Evolutionary conservation across 2,888 invertebrate species (phyloP).

Genomic region (Dascillus cervinus): DNA sequence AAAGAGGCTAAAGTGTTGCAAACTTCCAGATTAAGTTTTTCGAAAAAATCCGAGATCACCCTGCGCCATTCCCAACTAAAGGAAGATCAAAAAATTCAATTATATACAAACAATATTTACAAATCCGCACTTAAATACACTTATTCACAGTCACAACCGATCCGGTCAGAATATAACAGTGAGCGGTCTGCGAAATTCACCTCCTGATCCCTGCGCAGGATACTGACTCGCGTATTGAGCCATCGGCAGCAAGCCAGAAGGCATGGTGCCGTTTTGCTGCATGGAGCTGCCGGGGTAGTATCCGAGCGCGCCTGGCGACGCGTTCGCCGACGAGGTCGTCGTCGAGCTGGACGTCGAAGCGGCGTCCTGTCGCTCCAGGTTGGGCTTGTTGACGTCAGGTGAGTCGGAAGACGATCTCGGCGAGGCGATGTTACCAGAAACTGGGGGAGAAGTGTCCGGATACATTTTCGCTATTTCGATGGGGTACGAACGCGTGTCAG

Average conservation of each 20-base stretch:
- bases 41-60: too few relatives aligned
- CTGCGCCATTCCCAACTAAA: too few relatives aligned
- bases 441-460: slow-evolving; percentile 50
- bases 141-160: slow-evolving; percentile 37
- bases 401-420: slow-evolving; percentile 49
- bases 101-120: slow-evolving; percentile 6
- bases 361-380: slow-evolving; percentile 39
- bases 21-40: too few relatives aligned
- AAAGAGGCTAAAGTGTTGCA: too few relatives aligned
- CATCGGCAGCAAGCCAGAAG: slow-evolving; percentile 51
- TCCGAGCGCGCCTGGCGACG: slow-evolving; percentile 51
- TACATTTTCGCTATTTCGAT: slow-evolving; percentile 63
- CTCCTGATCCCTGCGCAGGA: slow-evolving; percentile 50
- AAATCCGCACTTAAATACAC: slow-evolving; percentile 14
- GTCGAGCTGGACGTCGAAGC: slow-evolving; percentile 49
- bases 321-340: slow-evolving; percentile 55
- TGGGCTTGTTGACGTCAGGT: slow-evolving; percentile 40
- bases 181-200: slow-evolving; percentile 66
- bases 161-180: slow-evolving; percentile 81
- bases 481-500: slow-evolving; percentile 43
- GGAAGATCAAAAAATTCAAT: too few relatives aligned
- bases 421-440: slow-evolving; percentile 23
- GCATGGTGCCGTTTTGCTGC: slow-evolving; percentile 39
- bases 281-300: slow-evolving; percentile 49
- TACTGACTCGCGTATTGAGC: slow-evolving; percentile 55